Percentiles rank a stretch among this genome's conserved stretches.
phyloP scores from a whole-genome alignment of 2,113 vertebrate genomes.

The Apodemus speciosus region DNA sequence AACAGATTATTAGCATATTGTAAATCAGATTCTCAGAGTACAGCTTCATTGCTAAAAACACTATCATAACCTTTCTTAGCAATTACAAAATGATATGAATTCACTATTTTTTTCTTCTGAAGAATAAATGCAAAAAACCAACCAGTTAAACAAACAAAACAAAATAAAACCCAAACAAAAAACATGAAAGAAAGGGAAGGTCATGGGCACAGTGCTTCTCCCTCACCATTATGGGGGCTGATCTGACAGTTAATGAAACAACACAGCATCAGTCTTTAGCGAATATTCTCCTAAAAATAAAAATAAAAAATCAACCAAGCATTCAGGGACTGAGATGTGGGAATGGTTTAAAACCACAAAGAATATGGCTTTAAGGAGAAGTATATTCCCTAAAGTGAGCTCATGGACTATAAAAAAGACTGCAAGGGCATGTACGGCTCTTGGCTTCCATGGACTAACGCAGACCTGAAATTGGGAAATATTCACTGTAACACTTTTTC shows the following conservation, averaged over 20 bases:
- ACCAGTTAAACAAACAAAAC: background rate
- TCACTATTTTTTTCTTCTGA: background rate
- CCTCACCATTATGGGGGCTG: slow-evolving; percentile 58
- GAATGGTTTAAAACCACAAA: slow-evolving; percentile 65
- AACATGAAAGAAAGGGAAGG: background rate
- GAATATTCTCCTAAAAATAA: slow-evolving; percentile 63
- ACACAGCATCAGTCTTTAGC: slow-evolving; percentile 33
- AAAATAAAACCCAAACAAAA: background rate
- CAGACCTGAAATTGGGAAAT: slow-evolving; percentile 62
- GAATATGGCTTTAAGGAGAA: slow-evolving; percentile 42
- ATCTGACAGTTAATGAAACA: slow-evolving; percentile 13
- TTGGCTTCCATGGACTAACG: slow-evolving; percentile 45
- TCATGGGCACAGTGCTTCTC: slow-evolving; percentile 35
- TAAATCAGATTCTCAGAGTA: slow-evolving; percentile 37
- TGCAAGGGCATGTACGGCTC: background rate
- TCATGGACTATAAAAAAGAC: background rate
- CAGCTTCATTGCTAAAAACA: background rate
- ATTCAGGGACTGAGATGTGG: slow-evolving; percentile 64
- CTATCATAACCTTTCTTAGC: background rate
- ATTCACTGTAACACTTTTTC: background rate
- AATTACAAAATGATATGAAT: slow-evolving; percentile 1
- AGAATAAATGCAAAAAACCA: slow-evolving; percentile 2
- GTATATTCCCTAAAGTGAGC: slow-evolving; percentile 20
- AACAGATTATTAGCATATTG: background rate
- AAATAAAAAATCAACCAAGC: slow-evolving; percentile 65